Base-by-base conservation (phyloP, 2,797 vertebrate genomes). In the Parauchenoglanis punctatus region DNA sequence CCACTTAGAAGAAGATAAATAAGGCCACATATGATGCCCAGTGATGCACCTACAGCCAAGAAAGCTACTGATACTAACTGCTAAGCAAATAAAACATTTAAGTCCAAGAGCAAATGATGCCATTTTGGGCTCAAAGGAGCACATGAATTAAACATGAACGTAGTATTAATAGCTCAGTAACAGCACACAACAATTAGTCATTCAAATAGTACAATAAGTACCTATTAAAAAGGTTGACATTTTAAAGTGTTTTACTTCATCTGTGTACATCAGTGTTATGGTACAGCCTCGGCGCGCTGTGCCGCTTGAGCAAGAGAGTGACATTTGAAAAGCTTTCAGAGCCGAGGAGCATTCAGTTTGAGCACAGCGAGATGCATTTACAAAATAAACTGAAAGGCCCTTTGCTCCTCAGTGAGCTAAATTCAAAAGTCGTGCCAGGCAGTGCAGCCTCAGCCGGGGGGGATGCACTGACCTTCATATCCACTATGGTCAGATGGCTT, bases 311-410 rank as follows among this genome's bases (percentile, higher is more conserved):
- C 82, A 75, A 49, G 28, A 88, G 67, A 85, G 73, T 89, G 88
- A 88, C 88, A 91, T 89, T 87, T 89, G 83, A 87, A 88, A 90
- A 77, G 88, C 87, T 87, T 87, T 89, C 52, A 75, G 40, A 85
- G 86, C 15, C 44, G n/a, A 86, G 65, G 46, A 68, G 85, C 65
- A 72, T 87, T 86, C 65, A 28, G 83, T 56, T 72, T 18, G 83
- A 80, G 89, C 84, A 87, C 83, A 72, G 86, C 67, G 58, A 89
- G 87, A 85, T 81, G 75, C 61, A 81, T 90, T 90, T 84, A 86
- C 67, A 76, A 88, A 87, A 89, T 86, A 89, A 86, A 88, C 87
- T 81, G 85, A 90, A 87, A 87, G 86, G 85, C 80, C 54, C 81
- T 88, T 89, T 87, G 87, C 84, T 88, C 70, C 75, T 84, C 83